Base-by-base conservation (phyloP, 1,140 invertebrate genomes). In the Pseudomyrmex cubaensis region DNA sequence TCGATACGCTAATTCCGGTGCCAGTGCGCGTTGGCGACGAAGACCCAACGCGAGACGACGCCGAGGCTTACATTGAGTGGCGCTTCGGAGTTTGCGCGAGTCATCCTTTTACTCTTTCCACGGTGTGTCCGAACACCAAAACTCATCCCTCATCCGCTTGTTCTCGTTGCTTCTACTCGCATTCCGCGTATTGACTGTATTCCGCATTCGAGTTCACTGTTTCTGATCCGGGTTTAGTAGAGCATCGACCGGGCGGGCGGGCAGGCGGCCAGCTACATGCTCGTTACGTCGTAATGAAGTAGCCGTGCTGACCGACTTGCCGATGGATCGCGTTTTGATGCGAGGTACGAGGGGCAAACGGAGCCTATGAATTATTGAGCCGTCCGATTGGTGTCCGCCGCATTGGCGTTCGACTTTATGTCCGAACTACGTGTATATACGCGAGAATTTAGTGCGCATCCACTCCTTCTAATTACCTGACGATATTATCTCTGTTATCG, bases 101-200 rank as follows among this genome's bases (percentile, higher is more conserved):
- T 82, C 85, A 62, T 82, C 74, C 82, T 87, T 87, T 87, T 82
- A 87, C 59, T 73, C 85, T 87, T 86, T 73, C 66, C 77, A 54
- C 44, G 59, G 78, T 44, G 78, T 44, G 10, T 69, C 57, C 25
- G 5, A 35, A 50, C 78, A n/a, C 20, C 20, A 61, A 13, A 75
- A 50, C 83, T 63, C 69, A 63, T 80, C 59, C 48, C 20, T 35
- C 35, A 35, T 35, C 35, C 35, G 35, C 35, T 35, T 35, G 35
- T 35, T 35, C 35, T 35, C 44, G 52, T 25, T 10, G 52, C 56
- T 74, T 74, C 64, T 10, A 25, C 63, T 52, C 63, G 62, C 54
- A 72, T 10, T 59, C 61, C 15, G 50, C 35, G 54, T 56, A 77
- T 67, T 54, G 66, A 59, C 76, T 59, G 1, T 44, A 9, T 17